phyloP scores from a whole-genome alignment of 2,797 vertebrate genomes.

The Phataginus tetradactyla region DNA sequence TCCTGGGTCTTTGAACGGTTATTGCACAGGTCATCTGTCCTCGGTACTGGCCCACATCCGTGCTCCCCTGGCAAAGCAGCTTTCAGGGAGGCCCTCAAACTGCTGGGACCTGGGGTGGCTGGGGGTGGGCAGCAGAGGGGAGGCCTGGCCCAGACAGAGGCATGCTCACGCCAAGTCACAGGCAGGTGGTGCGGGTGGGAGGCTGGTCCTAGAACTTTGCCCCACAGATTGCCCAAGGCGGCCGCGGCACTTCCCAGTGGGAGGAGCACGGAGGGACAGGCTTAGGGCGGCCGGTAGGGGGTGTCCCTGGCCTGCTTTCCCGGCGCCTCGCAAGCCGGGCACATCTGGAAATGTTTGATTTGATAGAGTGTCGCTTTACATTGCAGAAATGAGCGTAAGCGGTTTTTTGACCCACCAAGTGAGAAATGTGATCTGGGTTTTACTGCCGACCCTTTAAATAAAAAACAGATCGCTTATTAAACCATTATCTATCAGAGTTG shows the following conservation, averaged over 20 bases:
- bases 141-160: not conserved
- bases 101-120: rapidly evolving
- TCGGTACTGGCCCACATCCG: not conserved
- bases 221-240: not conserved
- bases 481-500: conserved; percentile 91
- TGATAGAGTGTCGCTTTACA: conserved; percentile 99
- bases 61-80: rapidly evolving
- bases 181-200: rapidly evolving
- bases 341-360: conserved; percentile 99
- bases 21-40: rapidly evolving
- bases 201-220: not conserved
- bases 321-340: conserved; percentile 85
- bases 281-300: conserved; percentile 90
- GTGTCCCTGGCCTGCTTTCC: conserved; percentile 88
- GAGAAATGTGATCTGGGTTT: conserved; percentile 95
- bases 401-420: conserved; percentile 93
- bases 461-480: conserved; percentile 93
- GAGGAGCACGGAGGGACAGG: no score
- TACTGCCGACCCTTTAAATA: conserved; percentile 95
- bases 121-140: not conserved
- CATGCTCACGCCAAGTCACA: not conserved
- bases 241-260: rapidly evolving
- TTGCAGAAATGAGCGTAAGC: conserved; percentile 98
- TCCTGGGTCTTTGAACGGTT: not conserved
- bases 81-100: rapidly evolving